Evolutionary conservation across 2,888 invertebrate species (phyloP).

Genomic region (Endomychus coccineus): DNA sequence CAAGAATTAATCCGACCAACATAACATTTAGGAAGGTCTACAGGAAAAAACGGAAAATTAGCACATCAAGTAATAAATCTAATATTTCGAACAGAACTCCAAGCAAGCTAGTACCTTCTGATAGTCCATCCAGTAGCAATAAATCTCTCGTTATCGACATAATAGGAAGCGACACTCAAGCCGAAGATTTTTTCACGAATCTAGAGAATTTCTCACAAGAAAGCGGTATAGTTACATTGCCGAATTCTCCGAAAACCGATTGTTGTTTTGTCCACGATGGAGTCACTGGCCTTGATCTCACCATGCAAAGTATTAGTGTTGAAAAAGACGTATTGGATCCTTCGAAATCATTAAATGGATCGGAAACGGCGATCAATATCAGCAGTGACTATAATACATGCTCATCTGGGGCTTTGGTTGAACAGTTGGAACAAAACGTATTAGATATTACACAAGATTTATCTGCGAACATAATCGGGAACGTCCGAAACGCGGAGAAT

Average conservation of each 20-base stretch:
- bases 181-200: conserved; percentile 5
- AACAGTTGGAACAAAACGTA: conserved; percentile 31
- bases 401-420: conserved; percentile 17
- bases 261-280: conserved; percentile 2
- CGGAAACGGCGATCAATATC: conserved; percentile 10
- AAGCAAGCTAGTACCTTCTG: too few relatives aligned
- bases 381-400: conserved; percentile 40
- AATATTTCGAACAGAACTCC: conserved; percentile 1
- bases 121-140: background rate
- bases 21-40: conserved; percentile 30
- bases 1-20: conserved; percentile 15
- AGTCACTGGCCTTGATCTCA: background rate
- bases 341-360: background rate
- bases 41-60: conserved; percentile 24
- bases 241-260: conserved; percentile 20
- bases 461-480: conserved; percentile 12
- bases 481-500: conserved; percentile 12
- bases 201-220: conserved; percentile 27
- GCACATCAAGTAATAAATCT: background rate
- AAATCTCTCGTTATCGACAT: background rate
- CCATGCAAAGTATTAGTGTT: background rate
- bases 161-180: background rate
- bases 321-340: background rate
- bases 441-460: conserved; percentile 28
- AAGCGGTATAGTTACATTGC: conserved; percentile 36